Conservation (phyloP, 2,113 vertebrate genomes). For the Corvus cornix region DNA sequence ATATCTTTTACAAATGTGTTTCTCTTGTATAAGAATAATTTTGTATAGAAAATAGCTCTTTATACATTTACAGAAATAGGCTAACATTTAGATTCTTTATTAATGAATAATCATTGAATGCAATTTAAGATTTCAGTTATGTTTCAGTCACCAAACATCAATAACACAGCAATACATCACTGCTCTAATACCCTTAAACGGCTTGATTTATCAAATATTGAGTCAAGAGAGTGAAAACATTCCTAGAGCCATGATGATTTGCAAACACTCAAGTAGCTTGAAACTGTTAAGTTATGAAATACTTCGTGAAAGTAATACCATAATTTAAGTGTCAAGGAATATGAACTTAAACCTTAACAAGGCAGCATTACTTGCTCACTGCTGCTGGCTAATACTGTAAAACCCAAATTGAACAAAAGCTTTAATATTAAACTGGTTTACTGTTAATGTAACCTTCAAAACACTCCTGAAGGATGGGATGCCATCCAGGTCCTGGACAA, state of each 20-base stretch:
- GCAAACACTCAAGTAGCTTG: conserved; percentile 25
- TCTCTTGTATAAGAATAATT: conserved; percentile 77
- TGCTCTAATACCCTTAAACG: not conserved
- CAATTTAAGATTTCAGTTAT: not conserved
- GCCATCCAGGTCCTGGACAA: not conserved
- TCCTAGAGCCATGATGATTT: conserved; percentile 7
- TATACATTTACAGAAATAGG: conserved; percentile 58
- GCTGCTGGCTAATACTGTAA: conserved; percentile 33
- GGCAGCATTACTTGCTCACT: conserved; percentile 30
- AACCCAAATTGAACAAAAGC: not conserved
- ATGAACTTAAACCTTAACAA: conserved; percentile 28
- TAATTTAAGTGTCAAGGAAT: conserved; percentile 11
- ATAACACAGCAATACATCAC: not conserved
- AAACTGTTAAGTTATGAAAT: conserved; percentile 9
- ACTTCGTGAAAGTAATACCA: conserved; percentile 22
- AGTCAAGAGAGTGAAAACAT: not conserved
- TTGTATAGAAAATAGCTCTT: conserved; percentile 77
- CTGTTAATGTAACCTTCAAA: not conserved
- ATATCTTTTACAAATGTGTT: conserved; percentile 70
- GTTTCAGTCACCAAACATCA: not conserved
- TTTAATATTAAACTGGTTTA: not conserved
- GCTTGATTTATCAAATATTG: not conserved
- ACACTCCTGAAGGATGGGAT: not conserved
- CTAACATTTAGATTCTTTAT: conserved; percentile 26
- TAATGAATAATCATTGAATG: not conserved